Evolutionary conservation across 2,797 vertebrate species (phyloP).

Genomic region (Myotis pilosus): DNA sequence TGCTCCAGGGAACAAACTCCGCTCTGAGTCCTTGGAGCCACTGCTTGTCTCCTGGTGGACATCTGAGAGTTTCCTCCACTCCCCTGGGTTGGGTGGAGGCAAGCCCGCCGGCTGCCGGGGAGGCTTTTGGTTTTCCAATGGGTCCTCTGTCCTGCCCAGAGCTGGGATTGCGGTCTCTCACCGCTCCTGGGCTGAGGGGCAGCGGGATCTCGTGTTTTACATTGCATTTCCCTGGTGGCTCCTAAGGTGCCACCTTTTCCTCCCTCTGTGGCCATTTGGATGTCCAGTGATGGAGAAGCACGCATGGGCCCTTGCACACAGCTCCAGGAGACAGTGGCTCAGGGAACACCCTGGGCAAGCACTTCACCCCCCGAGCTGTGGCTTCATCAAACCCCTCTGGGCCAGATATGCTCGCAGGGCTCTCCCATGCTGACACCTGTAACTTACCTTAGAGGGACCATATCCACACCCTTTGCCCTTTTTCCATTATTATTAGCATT

Average conservation of each 20-base stretch:
- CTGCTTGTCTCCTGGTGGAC: not conserved
- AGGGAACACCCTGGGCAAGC: not conserved
- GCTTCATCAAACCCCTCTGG: not conserved
- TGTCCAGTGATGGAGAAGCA: rapidly evolving
- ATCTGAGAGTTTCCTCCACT: rapidly evolving
- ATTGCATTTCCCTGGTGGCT: not conserved
- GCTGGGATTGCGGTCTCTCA: too few relatives aligned
- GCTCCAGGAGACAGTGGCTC: not conserved
- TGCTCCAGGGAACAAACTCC: not conserved
- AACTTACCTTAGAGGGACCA: rapidly evolving
- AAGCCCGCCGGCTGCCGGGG: not conserved
- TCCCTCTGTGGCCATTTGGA: not conserved
- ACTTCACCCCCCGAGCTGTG: not conserved
- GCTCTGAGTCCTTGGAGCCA: not conserved
- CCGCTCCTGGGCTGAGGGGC: too few relatives aligned
- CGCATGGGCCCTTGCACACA: not conserved
- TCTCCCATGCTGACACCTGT: rapidly evolving
- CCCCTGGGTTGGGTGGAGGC: not conserved
- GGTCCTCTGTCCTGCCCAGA: rapidly evolving
- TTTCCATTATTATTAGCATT: not conserved
- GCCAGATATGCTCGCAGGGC: not conserved
- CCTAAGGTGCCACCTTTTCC: too few relatives aligned
- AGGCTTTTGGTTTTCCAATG: not conserved
- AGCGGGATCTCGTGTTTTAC: not conserved
- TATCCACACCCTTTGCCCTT: not conserved